Percentiles rank a stretch among this genome's conserved stretches.
phyloP scores from a whole-genome alignment of 1,140 invertebrate species.

The Drosophila triauraria region DNA sequence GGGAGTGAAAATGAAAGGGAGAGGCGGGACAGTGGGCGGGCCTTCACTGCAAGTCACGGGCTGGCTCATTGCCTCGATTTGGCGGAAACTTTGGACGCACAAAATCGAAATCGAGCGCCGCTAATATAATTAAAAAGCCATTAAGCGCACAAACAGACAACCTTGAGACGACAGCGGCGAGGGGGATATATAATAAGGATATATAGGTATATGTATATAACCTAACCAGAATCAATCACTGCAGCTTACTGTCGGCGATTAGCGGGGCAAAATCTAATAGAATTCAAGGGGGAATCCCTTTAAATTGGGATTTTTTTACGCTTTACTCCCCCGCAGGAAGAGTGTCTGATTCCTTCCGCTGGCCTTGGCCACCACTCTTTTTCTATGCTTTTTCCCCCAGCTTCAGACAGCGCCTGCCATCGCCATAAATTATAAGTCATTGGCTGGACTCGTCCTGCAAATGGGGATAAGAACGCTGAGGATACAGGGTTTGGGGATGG shows the following conservation, averaged over 20 bases:
- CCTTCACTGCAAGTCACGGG: conserved; percentile 30
- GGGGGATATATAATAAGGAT: not conserved
- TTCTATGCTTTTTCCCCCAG: not conserved
- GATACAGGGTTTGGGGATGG: not conserved
- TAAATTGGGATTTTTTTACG: conserved; percentile 8
- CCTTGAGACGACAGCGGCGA: conserved; percentile 52
- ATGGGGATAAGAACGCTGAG: conserved; percentile 4
- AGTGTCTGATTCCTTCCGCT: not conserved
- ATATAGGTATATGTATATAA: not conserved
- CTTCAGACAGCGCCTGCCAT: conserved; percentile 60
- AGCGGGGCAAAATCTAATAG: conserved; percentile 11
- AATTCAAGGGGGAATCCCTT: conserved; percentile 5
- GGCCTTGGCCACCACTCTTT: conserved; percentile 14
- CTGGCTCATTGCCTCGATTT: conserved; percentile 21
- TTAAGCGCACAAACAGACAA: conserved; percentile 68
- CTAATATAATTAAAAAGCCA: conserved; percentile 83
- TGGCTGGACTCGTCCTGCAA: conserved; percentile 49
- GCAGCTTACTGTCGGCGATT: conserved; percentile 8
- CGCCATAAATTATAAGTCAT: conserved; percentile 84
- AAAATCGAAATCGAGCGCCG: conserved; percentile 64
- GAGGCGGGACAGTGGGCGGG: not conserved
- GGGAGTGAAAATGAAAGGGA: not conserved
- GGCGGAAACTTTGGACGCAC: conserved; percentile 32
- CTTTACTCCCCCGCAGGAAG: not conserved
- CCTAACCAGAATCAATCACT: conserved; percentile 34